Conservation (phyloP, 1,140 invertebrate species). For the Tyrophagus putrescentiae region DNA sequence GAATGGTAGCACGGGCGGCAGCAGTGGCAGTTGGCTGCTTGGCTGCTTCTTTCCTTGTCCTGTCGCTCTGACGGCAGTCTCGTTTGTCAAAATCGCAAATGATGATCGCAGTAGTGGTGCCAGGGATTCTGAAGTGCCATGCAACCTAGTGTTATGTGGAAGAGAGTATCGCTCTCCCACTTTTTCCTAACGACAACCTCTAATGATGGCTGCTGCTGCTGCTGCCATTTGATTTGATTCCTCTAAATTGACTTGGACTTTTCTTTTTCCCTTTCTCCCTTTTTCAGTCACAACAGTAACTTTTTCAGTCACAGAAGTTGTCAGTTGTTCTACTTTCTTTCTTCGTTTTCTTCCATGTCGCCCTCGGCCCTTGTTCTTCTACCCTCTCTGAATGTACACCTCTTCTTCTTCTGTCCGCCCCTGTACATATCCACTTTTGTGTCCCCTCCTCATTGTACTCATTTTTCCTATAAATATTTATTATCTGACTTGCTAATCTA, state of each 20-base stretch:
- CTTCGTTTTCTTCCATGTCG: no score
- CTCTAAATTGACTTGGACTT: no score
- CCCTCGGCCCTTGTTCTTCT: not conserved
- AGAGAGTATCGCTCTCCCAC: not conserved
- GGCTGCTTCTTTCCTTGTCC: no score
- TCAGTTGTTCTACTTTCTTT: no score
- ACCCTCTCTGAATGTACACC: not conserved
- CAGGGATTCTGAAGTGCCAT: conserved; percentile 67
- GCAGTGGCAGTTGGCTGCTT: no score
- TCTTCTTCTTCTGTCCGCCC: conserved; percentile 25
- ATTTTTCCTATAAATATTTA: conserved; percentile 7
- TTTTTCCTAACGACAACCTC: not conserved
- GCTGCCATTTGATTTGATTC: not conserved
- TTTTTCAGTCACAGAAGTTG: no score
- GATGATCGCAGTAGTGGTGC: no score
- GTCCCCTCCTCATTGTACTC: conserved; percentile 26
- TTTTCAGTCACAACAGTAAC: no score
- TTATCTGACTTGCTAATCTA: conserved; percentile 25
- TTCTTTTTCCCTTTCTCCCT: conserved; percentile 9
- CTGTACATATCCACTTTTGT: conserved; percentile 21
- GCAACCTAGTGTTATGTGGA: not conserved
- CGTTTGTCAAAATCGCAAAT: not conserved
- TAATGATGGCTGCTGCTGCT: no score
- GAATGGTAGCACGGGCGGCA: no score
- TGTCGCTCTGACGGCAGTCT: no score